Base-by-base conservation (phyloP, 2,797 vertebrate genomes). In the Heliangelus exortis region DNA sequence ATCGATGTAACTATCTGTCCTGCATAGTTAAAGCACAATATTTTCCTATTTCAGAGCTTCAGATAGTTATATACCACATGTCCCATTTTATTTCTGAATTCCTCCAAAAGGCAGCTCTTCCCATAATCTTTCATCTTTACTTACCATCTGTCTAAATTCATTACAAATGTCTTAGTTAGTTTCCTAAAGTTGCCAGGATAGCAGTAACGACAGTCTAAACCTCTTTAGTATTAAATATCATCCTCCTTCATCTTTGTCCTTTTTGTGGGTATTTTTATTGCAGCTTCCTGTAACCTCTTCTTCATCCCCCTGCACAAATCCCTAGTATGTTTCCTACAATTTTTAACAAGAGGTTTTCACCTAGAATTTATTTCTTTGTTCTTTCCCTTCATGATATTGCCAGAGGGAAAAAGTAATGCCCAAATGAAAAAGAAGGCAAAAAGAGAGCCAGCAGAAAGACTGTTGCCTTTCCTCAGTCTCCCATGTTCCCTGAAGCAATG, bases 391-490 rank as follows among this genome's bases (percentile, higher is more conserved):
- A 22, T 74, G 8, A 22, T 58, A 61, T 71, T 55, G 5, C n/a
- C 31, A 22, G 66, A 71, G 6, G 15, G 28, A 23, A 84, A 79
- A 87, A 51, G 5, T 48, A 63, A 63, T 67, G 36, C 4, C 84
- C 31, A 47, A 54, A 72, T 36, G n/a, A 47, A 84, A 90, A 51
- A 7, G 4, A 26, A 53, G 48, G 48, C 10, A 26, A 14, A 10
- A 21, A 45, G 9, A 21, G 1, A 21, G 1, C 7, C 29, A n/a
- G n/a, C 6, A 45, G 8, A 58, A 50, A 65, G 4, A 25, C 15
- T 54, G 6, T 26, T 74, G 34, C 3, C 1, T 51, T 89, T 79
- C 34, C 18, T 76, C 15, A 20, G 1, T 36, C 21, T 31, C 19
- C 12, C 12, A 9, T n/a, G 53, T 73, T 61, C 51, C n/a, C 29